These are phyloP conservation scores for Phodopus roborovskii DNA, from an alignment of 2,113 vertebrate genomes.

Conservation along the genomic window DNA sequence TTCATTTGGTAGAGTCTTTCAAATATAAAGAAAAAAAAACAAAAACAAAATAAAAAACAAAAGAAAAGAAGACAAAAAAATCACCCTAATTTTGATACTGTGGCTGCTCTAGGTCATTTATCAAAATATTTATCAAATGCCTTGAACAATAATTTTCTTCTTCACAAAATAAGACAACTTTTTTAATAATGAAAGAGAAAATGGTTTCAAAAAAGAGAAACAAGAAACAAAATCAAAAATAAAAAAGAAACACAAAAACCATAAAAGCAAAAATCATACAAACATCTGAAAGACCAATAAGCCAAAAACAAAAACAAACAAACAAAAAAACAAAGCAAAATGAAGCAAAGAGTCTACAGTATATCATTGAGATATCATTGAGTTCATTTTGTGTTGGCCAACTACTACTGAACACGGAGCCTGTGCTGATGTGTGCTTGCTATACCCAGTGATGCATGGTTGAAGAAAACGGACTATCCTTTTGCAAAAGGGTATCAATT, in stretches of 20 bases:
- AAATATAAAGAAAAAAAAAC: neutral
- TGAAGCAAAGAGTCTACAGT: neutral
- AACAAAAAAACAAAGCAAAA: neutral
- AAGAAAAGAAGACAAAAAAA: neutral
- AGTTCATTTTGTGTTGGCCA: neutral
- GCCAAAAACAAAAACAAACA: neutral
- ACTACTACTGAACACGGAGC: neutral
- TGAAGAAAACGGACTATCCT: neutral
- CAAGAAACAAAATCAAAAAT: neutral
- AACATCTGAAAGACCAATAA: neutral
- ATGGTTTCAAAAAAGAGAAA: neutral
- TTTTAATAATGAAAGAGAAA: slow-evolving; percentile 12
- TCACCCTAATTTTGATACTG: slow-evolving; percentile 43
- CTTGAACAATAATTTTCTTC: slow-evolving; percentile 75
- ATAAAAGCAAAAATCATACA: neutral
- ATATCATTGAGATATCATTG: neutral
- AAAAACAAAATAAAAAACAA: neutral
- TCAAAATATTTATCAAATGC: slow-evolving; percentile 75
- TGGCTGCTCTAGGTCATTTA: slow-evolving; percentile 62
- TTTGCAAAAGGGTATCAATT: neutral
- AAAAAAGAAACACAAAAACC: neutral
- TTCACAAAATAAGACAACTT: slow-evolving; percentile 68
- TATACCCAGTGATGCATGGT: neutral
- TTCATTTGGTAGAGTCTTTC: neutral
- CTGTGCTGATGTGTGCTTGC: neutral